Conservation (phyloP, 2,888 invertebrate genomes). For the Cheilosia soror region DNA sequence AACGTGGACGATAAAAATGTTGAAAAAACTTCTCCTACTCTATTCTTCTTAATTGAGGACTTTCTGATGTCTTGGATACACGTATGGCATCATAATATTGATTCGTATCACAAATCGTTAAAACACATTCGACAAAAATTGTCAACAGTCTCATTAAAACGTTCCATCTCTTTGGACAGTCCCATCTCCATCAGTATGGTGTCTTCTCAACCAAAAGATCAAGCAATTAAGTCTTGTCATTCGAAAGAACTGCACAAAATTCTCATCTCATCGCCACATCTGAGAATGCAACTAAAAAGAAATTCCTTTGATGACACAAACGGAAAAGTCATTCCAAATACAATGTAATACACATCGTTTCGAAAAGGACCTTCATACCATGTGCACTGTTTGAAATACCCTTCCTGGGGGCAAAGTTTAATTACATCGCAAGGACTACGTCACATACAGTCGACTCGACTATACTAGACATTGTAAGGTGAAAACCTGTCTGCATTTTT, state of each 20-base stretch:
- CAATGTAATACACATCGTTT: conserved; percentile 21
- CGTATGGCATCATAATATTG: too few relatives aligned
- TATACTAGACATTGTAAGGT: conserved; percentile 34
- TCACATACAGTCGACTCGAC: conserved; percentile 44
- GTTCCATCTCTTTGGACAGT: neutral
- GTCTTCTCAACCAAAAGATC: conserved; percentile 6
- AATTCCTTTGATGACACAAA: conserved; percentile 67
- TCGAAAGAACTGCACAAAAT: conserved; percentile 23
- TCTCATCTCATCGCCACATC: conserved; percentile 31
- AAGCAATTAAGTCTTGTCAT: conserved; percentile 36
- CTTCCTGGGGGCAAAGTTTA: conserved; percentile 51
- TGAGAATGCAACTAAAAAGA: conserved; percentile 33
- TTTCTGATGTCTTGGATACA: too few relatives aligned
- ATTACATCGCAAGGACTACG: conserved; percentile 59
- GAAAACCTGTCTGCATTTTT: conserved; percentile 49
- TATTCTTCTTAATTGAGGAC: too few relatives aligned
- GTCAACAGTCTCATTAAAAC: conserved; percentile 2
- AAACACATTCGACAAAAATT: neutral
- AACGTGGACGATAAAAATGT: too few relatives aligned
- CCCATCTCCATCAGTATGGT: neutral
- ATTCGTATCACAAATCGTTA: too few relatives aligned
- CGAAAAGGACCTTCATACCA: conserved; percentile 5
- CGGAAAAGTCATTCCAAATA: conserved; percentile 9
- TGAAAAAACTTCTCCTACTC: too few relatives aligned
- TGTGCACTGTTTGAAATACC: conserved; percentile 26